A percentile compares a stretch with the other conserved stretches of the same genome.
These are phyloP conservation scores for Lonchura striata DNA, from an alignment of 2,113 vertebrate species.

Conservation along the genomic window DNA sequence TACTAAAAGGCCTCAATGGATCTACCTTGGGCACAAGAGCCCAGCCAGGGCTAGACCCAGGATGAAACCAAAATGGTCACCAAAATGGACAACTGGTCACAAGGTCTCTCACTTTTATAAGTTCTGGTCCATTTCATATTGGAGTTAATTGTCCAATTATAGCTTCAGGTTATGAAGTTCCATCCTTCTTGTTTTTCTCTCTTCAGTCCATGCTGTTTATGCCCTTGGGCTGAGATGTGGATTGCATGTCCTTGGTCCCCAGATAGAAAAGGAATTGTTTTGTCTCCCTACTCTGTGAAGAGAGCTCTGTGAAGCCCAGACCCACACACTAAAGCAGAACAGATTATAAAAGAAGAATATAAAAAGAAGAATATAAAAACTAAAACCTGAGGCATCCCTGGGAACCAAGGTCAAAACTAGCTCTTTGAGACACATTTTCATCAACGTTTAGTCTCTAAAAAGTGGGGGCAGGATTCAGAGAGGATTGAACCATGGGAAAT, in stretches of 20 bases:
- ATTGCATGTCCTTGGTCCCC: not conserved
- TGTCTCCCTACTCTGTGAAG: not conserved
- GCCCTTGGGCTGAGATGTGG: not conserved
- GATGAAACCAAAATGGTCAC: not conserved
- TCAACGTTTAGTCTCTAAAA: not conserved
- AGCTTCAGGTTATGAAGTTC: not conserved
- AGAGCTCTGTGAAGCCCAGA: not conserved
- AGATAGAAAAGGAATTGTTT: not conserved
- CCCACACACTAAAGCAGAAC: not conserved
- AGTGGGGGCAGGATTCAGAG: not conserved
- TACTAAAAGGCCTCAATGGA: not conserved
- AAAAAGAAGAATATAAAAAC: not conserved
- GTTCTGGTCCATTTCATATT: not conserved
- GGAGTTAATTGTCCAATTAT: not conserved
- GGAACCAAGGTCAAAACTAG: not conserved
- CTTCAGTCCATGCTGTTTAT: not conserved
- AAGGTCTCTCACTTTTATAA: not conserved
- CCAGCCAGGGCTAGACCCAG: not conserved
- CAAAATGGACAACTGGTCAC: not conserved
- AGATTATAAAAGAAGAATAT: not conserved
- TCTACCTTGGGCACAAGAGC: not conserved
- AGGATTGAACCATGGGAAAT: accelerated
- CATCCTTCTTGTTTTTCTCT: not conserved
- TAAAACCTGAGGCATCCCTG: not conserved
- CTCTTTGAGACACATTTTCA: not conserved